Evolutionary conservation across 2,113 vertebrate species (phyloP).

Genomic region (Otis tarda): DNA sequence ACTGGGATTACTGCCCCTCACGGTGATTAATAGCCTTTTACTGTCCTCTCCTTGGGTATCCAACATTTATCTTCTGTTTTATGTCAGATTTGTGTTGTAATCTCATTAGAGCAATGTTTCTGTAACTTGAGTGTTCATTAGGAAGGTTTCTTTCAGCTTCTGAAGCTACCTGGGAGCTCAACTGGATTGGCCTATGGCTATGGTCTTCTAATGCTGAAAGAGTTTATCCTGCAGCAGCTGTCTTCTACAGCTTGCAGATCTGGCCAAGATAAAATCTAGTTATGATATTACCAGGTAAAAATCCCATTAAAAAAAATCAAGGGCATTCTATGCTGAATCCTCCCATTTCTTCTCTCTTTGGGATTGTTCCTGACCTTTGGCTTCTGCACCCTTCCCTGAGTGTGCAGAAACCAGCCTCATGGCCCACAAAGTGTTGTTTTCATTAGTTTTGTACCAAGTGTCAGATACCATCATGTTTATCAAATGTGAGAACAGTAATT

Average conservation of each 20-base stretch:
- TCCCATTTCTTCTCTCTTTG: background rate
- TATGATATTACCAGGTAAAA: background rate
- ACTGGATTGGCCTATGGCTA: background rate
- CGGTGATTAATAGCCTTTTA: background rate
- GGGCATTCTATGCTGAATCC: background rate
- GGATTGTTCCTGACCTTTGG: background rate
- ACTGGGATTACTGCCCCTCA: background rate
- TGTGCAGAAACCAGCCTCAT: background rate
- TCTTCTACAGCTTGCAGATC: background rate
- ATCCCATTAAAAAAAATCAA: background rate
- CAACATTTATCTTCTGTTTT: background rate
- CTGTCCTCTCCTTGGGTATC: background rate
- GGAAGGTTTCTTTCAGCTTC: background rate
- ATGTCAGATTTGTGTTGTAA: background rate
- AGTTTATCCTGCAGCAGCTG: background rate
- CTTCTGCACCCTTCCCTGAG: background rate
- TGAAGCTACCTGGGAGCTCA: background rate
- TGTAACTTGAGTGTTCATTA: background rate
- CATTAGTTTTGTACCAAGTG: background rate
- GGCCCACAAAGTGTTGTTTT: background rate
- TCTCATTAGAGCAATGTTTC: background rate
- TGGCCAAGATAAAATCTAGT: background rate
- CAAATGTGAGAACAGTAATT: background rate
- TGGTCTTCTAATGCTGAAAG: background rate
- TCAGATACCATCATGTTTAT: background rate